These are phyloP conservation scores for Clitarchus hookeri DNA, from an alignment of 2,888 invertebrate genomes.

Conservation along the genomic window DNA sequence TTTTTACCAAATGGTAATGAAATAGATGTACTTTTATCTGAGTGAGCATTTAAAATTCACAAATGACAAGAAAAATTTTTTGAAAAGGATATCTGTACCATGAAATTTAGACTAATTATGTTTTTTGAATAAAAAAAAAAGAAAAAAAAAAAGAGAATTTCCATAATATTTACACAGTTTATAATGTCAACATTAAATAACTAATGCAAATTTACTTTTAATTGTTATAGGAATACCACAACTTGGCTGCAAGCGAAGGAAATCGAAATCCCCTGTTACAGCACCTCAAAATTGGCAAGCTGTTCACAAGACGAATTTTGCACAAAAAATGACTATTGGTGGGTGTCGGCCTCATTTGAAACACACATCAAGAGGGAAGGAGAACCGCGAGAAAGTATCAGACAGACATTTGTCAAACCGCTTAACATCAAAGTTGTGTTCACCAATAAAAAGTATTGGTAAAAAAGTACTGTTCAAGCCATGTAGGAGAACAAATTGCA, in stretches of 20 bases:
- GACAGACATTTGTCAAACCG: neutral
- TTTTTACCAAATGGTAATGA: no score
- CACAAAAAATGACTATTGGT: neutral
- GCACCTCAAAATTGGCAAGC: neutral
- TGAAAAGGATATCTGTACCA: no score
- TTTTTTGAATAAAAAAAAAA: no score
- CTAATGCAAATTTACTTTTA: neutral
- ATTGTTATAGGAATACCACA: neutral
- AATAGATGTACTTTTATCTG: no score
- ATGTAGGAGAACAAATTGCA: neutral
- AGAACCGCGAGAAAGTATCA: neutral
- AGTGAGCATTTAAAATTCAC: no score
- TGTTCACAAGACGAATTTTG: neutral
- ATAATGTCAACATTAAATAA: no score
- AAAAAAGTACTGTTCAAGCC: neutral
- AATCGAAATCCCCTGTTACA: neutral
- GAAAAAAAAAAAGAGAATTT: no score
- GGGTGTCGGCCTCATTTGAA: neutral
- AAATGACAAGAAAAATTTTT: no score
- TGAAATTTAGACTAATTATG: no score
- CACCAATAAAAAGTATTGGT: neutral
- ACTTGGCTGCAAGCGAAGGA: neutral
- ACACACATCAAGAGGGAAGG: neutral
- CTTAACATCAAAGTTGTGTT: neutral
- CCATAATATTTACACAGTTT: no score